Conservation (phyloP, 2,113 vertebrate species). For the Sebastes schlegelii region DNA sequence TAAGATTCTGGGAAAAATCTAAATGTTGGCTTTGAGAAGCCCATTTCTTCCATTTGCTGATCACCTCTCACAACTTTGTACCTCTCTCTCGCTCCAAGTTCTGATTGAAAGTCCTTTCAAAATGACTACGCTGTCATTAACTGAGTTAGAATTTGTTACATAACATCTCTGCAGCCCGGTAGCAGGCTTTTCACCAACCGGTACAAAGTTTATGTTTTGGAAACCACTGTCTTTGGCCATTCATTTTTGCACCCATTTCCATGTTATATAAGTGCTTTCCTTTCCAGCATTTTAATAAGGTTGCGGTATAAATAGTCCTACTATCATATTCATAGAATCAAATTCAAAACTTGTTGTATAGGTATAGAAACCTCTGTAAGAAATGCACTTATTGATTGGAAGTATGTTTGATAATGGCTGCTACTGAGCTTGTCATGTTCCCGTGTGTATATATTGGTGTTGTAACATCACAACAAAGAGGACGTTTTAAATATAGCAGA, state of each 20-base stretch:
- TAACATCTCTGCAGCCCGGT: conserved; percentile 13
- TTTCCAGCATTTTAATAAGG: conserved; percentile 17
- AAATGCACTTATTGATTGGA: conserved; percentile 13
- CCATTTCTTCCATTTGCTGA: conserved; percentile 14
- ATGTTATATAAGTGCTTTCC: conserved; percentile 31
- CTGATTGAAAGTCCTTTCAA: conserved; percentile 17
- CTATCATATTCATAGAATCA: conserved; percentile 31
- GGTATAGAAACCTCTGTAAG: conserved; percentile 10
- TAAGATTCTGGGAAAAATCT: conserved; percentile 1
- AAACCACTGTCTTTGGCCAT: conserved; percentile 11
- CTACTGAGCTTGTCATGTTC: not conserved
- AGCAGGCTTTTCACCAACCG: conserved; percentile 14
- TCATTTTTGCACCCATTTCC: conserved; percentile 4
- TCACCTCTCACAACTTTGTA: conserved; percentile 11
- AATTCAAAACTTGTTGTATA: conserved; percentile 3
- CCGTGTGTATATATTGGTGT: not conserved
- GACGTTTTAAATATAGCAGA: not conserved
- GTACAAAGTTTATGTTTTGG: conserved; percentile 25
- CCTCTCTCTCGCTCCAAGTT: not conserved
- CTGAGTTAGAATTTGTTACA: conserved; percentile 36
- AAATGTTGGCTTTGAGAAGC: not conserved
- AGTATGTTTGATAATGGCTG: not conserved
- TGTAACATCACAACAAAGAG: not conserved
- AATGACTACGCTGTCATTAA: conserved; percentile 43
- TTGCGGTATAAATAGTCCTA: not conserved